Conservation (phyloP, 2,113 vertebrate genomes). For the Lampris megalopsis region DNA sequence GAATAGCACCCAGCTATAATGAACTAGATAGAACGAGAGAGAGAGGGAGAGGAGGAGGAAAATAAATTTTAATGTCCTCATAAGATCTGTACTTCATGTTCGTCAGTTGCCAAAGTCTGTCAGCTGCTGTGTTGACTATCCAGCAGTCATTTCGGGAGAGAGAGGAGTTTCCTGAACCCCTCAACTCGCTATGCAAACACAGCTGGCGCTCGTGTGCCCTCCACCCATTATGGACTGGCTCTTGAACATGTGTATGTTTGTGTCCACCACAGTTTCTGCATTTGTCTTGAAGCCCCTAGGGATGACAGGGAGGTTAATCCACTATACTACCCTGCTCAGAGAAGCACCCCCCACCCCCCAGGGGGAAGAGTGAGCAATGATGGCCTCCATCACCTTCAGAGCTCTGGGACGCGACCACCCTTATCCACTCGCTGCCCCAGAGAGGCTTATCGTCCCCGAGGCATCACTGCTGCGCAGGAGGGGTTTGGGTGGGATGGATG, state of each 20-base stretch:
- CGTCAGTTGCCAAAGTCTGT: too few relatives aligned
- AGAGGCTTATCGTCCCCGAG: conserved; percentile 45
- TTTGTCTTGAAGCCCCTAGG: conserved; percentile 50
- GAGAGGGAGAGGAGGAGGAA: too few relatives aligned
- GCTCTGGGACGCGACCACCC: conserved; percentile 12
- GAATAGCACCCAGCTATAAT: too few relatives aligned
- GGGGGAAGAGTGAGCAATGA: conserved; percentile 32
- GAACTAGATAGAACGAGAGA: too few relatives aligned
- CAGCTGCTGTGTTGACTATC: too few relatives aligned
- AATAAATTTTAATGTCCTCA: too few relatives aligned
- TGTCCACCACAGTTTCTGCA: conserved; percentile 34
- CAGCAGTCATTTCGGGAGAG: too few relatives aligned
- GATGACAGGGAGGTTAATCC: conserved; percentile 67
- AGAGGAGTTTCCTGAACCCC: too few relatives aligned
- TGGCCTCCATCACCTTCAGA: conserved; percentile 47
- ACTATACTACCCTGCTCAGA: conserved; percentile 55
- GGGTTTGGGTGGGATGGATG: conserved; percentile 41
- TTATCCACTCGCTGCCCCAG: conserved; percentile 20
- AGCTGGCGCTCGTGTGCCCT: not conserved
- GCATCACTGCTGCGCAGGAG: conserved; percentile 42
- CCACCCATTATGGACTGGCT: conserved; percentile 6
- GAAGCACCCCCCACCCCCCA: conserved; percentile 28
- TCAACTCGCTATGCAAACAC: too few relatives aligned
- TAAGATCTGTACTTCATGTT: too few relatives aligned
- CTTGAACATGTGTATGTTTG: conserved; percentile 20